Evolutionary conservation across 2,888 invertebrate genomes (phyloP).

Genomic region (Eustalomyia histrio): DNA sequence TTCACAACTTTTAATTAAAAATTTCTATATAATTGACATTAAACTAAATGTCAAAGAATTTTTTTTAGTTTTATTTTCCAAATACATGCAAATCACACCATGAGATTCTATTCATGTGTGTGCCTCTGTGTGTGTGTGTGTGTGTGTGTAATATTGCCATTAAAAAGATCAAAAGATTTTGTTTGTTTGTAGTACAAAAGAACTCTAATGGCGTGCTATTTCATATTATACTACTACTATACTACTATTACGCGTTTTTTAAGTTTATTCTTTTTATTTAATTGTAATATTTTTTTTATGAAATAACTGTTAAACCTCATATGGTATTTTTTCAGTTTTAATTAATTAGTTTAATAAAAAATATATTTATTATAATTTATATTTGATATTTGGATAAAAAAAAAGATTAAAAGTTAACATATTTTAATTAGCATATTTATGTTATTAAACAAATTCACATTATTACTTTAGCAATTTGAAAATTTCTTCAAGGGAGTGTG

Average conservation of each 20-base stretch:
- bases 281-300: neutral
- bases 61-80: neutral
- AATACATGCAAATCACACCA: neutral
- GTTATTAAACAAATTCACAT: conserved; percentile 29
- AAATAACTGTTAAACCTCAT: neutral
- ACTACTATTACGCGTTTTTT: neutral
- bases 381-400: neutral
- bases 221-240: neutral
- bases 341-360: neutral
- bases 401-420: conserved; percentile 47
- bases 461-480: conserved; percentile 21
- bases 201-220: neutral
- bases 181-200: neutral
- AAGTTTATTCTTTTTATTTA: neutral
- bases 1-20: neutral
- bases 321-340: neutral
- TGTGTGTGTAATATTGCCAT: neutral
- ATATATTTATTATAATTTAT: neutral
- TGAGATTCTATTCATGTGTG: neutral
- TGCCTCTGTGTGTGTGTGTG: neutral
- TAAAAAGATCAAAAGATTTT: neutral
- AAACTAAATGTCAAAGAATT: neutral
- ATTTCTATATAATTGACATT: neutral
- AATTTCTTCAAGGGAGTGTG: neutral
- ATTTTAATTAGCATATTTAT: conserved; percentile 45